A percentile compares a stretch with the other conserved stretches of the same genome.
Conservation (phyloP, 2,113 vertebrate genomes). For the Cacatua alba region DNA sequence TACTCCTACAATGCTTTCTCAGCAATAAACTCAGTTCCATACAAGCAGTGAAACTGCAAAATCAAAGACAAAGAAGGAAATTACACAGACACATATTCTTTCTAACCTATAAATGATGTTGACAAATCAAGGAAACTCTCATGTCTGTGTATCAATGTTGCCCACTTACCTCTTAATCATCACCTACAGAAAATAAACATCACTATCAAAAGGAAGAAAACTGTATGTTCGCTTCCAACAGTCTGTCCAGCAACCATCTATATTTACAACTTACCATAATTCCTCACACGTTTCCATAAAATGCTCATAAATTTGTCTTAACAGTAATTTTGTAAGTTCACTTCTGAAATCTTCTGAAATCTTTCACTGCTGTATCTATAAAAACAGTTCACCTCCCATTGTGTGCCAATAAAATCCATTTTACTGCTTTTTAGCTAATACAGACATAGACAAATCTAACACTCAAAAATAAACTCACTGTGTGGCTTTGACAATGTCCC, state of each 20-base stretch:
- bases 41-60: not conserved
- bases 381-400: not conserved
- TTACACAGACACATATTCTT: not conserved
- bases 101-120: not conserved
- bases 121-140: not conserved
- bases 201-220: not conserved
- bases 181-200: not conserved
- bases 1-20: not conserved
- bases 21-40: not conserved
- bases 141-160: not conserved
- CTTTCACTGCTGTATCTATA: not conserved
- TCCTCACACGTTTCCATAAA: not conserved
- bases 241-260: not conserved
- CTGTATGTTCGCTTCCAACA: not conserved
- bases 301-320: not conserved
- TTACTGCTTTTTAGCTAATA: not conserved
- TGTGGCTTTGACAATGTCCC: conserved; percentile 99
- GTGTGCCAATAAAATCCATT: not conserved
- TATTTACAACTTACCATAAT: not conserved
- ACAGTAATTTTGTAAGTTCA: not conserved
- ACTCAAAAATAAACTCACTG: conserved; percentile 85
- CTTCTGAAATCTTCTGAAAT: not conserved
- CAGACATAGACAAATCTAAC: not conserved
- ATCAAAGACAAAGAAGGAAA: not conserved
- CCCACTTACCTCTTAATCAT: not conserved